Evolutionary conservation across 2,797 vertebrate species (phyloP), one percentile per base, ranked within the genome.

Genomic region (Pangasius macronema): DNA sequence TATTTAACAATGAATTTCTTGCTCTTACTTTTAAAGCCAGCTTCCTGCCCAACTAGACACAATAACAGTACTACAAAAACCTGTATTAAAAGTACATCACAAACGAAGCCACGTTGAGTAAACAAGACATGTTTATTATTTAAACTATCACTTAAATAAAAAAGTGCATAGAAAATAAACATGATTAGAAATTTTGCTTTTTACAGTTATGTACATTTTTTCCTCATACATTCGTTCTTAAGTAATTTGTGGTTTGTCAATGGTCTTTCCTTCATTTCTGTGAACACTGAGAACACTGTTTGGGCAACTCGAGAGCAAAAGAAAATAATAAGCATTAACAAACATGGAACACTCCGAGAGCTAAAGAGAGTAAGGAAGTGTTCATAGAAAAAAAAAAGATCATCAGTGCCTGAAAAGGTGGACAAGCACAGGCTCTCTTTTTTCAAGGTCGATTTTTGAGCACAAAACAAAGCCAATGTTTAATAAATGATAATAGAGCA

Each of bases 61-160:
- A n/a, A 14, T 27, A 61, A 39, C 8, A 27, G 10, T 13, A 27
- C 33, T 20, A 22, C 3, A 77, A 61, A 61, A 81, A 14, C 4
- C 18, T 42, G 39, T 13, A 27, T 18, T 83, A 33, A 83, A 33
- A 33, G 22, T 9, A 39, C 6, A 46, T 2, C 11, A 79, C 36
- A 65, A 61, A 75, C 13, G 61, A 61, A 61, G 63, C 87, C 85
- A 76, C 61, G 89, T 86, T 93, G 91, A 93, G 96, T 99, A 98
- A 99, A 99, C 97, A 97, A 97, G 97, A 99, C 98, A 99, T 99
- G 98, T 99, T 99, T 99, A 99, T 99, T 99, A 99, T 98, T 98
- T 98, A 99, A 99, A 99, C 98, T 99, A 99, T 98, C 98, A 99
- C 98, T 99, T 99, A 99, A 99, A 99, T 99, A 98, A 99, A 97